phyloP scores from a whole-genome alignment of 2,797 vertebrate species.

The Coreius guichenoti region DNA sequence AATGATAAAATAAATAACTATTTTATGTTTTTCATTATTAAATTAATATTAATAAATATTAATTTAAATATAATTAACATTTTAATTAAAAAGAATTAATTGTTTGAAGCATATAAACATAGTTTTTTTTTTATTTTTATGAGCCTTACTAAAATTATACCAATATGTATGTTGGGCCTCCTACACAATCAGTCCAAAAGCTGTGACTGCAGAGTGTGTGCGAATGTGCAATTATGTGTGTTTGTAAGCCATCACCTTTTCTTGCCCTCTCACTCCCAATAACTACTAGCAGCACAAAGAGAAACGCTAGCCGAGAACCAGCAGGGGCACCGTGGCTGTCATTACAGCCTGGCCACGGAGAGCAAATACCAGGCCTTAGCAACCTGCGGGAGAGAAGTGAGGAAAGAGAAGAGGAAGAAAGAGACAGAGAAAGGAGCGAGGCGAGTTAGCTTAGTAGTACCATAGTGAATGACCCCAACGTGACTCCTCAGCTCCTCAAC shows the following conservation, averaged over 20 bases:
- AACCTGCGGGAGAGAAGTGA: slow-evolving; percentile 74
- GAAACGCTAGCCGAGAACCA: slow-evolving; percentile 70
- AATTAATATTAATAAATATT: no score
- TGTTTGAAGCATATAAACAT: background rate
- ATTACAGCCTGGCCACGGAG: slow-evolving; percentile 85
- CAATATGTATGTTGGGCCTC: background rate
- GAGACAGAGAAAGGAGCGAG: slow-evolving; percentile 62
- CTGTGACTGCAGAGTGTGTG: slow-evolving; percentile 41
- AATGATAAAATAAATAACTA: background rate
- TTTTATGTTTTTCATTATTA: background rate
- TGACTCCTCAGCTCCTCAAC: slow-evolving; percentile 83
- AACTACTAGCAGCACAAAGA: slow-evolving; percentile 73
- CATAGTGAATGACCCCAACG: slow-evolving; percentile 80
- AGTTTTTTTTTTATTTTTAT: background rate
- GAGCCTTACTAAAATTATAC: background rate
- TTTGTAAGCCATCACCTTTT: slow-evolving; percentile 69
- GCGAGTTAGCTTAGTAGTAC: slow-evolving; percentile 77
- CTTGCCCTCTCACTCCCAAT: slow-evolving; percentile 74
- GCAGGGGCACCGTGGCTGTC: slow-evolving; percentile 81
- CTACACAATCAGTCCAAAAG: background rate
- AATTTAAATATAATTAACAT: background rate
- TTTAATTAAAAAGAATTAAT: background rate
- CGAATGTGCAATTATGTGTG: slow-evolving; percentile 40
- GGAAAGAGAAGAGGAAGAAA: slow-evolving; percentile 63
- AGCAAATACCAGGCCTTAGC: slow-evolving; percentile 88